These are phyloP conservation scores for Troides oblongomaculatus DNA, from an alignment of 2,888 invertebrate genomes.

Conservation along the genomic window DNA sequence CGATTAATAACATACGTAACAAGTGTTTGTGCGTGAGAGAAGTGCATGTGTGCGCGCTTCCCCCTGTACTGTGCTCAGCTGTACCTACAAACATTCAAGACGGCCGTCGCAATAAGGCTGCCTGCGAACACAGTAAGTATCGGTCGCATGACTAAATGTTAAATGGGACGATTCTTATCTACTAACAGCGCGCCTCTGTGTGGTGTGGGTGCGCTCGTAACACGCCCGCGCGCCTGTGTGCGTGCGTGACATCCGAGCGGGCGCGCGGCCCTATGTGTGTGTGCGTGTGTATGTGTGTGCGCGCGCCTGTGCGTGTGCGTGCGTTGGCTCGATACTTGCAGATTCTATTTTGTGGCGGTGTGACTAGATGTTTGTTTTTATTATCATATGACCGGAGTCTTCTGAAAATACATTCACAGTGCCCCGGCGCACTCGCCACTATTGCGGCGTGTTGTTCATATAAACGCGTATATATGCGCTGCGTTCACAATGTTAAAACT, in stretches of 20 bases:
- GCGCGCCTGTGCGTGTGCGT: constrained; percentile 41
- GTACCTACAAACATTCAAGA: constrained; percentile 69
- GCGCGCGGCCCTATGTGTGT: constrained; percentile 38
- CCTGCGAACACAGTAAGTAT: constrained; percentile 78
- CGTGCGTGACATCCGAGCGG: constrained; percentile 67
- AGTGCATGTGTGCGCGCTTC: constrained; percentile 66
- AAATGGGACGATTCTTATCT: constrained; percentile 80
- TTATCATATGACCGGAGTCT: constrained; percentile 74
- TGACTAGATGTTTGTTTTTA: constrained; percentile 78
- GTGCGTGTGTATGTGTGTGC: too few species aligned
- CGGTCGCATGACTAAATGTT: constrained; percentile 73
- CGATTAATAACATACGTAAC: background rate
- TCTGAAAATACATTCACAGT: constrained; percentile 42
- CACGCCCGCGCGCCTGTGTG: constrained; percentile 50
- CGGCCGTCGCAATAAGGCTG: constrained; percentile 79
- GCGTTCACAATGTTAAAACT: too few species aligned
- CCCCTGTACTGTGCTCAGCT: constrained; percentile 61
- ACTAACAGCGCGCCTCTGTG: constrained; percentile 51
- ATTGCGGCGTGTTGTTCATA: background rate
- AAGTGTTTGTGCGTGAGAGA: constrained; percentile 38
- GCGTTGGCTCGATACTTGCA: constrained; percentile 74
- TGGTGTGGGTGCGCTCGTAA: constrained; percentile 41
- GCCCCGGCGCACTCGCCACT: background rate
- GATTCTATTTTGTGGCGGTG: constrained; percentile 75
- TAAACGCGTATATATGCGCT: too few species aligned